A percentile compares a stretch with the other conserved stretches of the same genome.
phyloP scores from a whole-genome alignment of 1,140 invertebrate genomes.

The Hestina assimilis region DNA sequence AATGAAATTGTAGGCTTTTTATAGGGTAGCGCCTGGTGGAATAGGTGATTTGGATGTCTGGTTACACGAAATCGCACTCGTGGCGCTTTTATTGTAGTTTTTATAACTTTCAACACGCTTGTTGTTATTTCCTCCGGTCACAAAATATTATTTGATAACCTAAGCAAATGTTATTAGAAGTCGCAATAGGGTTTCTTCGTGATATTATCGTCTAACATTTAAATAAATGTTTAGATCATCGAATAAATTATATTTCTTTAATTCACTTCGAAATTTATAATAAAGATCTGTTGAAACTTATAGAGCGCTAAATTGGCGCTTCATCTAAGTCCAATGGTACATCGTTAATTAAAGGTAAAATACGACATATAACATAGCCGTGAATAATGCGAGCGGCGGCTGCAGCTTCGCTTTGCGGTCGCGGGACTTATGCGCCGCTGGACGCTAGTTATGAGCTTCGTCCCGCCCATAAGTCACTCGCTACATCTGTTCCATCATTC shows the following conservation, averaged over 20 bases:
- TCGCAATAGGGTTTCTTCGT: neutral
- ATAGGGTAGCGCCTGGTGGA: constrained; percentile 47
- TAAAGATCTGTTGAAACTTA: neutral
- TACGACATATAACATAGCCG: constrained; percentile 50
- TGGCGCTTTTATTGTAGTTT: constrained; percentile 36
- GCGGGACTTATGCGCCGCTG: constrained; percentile 61
- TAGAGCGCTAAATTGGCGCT: constrained; percentile 23
- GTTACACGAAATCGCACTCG: constrained; percentile 43
- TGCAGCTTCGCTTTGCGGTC: constrained; percentile 55
- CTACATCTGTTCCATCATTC: constrained; percentile 56
- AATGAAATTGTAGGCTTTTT: constrained; percentile 69
- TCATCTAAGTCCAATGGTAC: constrained; percentile 33
- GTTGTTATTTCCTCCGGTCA: constrained; percentile 8
- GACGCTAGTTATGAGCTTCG: constrained; percentile 63
- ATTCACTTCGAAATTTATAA: too few relatives aligned
- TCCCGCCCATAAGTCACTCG: constrained; percentile 50
- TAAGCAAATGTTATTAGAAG: neutral
- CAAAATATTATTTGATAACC: neutral
- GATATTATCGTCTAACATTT: too few relatives aligned
- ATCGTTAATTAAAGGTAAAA: constrained; percentile 54
- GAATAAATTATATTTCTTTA: too few relatives aligned
- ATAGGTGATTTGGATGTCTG: constrained; percentile 48
- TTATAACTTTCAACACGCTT: constrained; percentile 31
- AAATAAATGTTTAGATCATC: too few relatives aligned
- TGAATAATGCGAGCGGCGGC: constrained; percentile 53